These are phyloP conservation scores for Hirtodrosophila confusa DNA, from an alignment of 2,888 invertebrate species.

Conservation along the genomic window DNA sequence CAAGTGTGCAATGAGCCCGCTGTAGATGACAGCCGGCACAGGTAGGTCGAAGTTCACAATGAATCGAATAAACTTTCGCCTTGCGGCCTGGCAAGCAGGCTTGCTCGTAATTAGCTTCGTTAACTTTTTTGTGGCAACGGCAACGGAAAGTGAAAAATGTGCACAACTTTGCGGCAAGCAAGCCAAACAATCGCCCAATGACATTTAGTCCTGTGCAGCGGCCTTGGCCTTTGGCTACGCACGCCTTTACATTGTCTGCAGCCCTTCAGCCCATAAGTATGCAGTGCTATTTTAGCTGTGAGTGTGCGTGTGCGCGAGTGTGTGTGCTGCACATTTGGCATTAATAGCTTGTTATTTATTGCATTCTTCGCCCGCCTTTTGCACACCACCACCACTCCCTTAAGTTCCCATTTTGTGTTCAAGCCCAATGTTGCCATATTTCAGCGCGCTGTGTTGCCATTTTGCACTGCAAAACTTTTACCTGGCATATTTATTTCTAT, in stretches of 20 bases:
- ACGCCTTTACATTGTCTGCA: slow-evolving; percentile 42
- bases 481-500: slow-evolving; percentile 57
- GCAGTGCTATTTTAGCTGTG: background rate
- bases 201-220: slow-evolving; percentile 58
- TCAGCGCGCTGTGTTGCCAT: slow-evolving; percentile 27
- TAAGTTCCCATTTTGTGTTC: slow-evolving; percentile 33
- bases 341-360: slow-evolving; percentile 76
- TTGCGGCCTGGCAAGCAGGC: slow-evolving; percentile 22
- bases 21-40: slow-evolving; percentile 47
- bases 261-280: slow-evolving; percentile 5
- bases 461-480: slow-evolving; percentile 28
- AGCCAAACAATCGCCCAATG: slow-evolving; percentile 49
- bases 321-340: slow-evolving; percentile 63
- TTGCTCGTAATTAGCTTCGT: slow-evolving; percentile 58
- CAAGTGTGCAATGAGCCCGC: slow-evolving; percentile 71
- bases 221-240: slow-evolving; percentile 73
- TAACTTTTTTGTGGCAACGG: slow-evolving; percentile 43
- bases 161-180: slow-evolving; percentile 30
- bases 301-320: slow-evolving; percentile 29
- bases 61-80: slow-evolving; percentile 41
- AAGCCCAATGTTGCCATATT: slow-evolving; percentile 49
- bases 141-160: slow-evolving; percentile 62
- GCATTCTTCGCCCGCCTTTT: slow-evolving; percentile 51
- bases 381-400: slow-evolving; percentile 52
- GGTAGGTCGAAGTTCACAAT: slow-evolving; percentile 60